Base-by-base conservation (phyloP, 1,140 invertebrate species). In the Hyles vespertilio region DNA sequence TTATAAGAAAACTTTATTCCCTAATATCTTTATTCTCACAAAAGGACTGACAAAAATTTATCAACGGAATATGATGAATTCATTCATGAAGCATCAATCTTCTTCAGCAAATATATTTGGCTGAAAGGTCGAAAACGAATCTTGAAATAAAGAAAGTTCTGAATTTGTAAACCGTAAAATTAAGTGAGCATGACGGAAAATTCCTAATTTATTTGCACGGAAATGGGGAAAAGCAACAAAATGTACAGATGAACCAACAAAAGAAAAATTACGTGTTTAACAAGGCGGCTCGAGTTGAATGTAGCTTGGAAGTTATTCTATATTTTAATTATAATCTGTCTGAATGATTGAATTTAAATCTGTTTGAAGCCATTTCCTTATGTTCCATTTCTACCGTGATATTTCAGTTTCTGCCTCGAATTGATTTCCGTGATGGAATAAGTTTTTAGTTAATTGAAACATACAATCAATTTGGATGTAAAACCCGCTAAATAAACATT, bases 341-440 rank as follows among this genome's bases (percentile, higher is more conserved):
- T 55, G 32, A 46, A 22, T 34, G 46, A 51, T 58, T 46, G 12
- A 59, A 63, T 58, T 12, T 58, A 58, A 58, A 46, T 63, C 34
- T 63, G 51, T 40, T 49, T 32, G 33, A 22, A 44, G 40, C 22
- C 43, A 40, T 40, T 40, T 40, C 36, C 4, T 40, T 8, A 40
- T 40, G 36, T 5, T 40, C 36, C 8, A 40, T 40, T 40, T 22
- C 22, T 22, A 22, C 22, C 22, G 22, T 22, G 22, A 2, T 2
- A 22, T 22, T 22, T 22, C 22, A 0, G 22, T 22, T 52, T 34
- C 12, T 61, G 53, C 44, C 47, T 54, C 51, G 51, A 63, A 63
- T 58, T 56, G 61, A 63, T 58, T 63, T 58, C 55, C 51, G 49
- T 48, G 53, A 63, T 58, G 33, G 51, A 51, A 63, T 58, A 56